Evolutionary conservation across 2,888 invertebrate genomes (phyloP), one percentile per base, ranked within the genome.

Genomic region (Lysandra bellargus): DNA sequence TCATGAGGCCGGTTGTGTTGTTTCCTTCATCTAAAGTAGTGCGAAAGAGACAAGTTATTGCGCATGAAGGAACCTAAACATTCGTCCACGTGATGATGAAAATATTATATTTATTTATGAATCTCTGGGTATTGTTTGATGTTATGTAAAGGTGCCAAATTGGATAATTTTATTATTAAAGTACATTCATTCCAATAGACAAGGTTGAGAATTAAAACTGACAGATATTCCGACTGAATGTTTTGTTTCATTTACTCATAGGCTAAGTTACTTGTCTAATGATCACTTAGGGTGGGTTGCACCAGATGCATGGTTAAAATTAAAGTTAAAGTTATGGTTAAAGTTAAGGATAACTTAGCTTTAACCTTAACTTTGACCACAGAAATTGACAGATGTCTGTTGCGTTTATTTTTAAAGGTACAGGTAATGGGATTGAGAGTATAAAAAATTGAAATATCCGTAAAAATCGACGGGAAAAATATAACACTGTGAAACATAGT

Each of bases 151-250:
- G 84, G 92, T 94, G 94, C 94, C 93, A 94, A 94, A 92, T 88
- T 89, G 85, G 86, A 86, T 87, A 86, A 85, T 84, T 88, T 57
- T 76, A 76, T 86, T 85, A 83, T 84, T 84, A 84, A 85, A 84
- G 85, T 85, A 85, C 85, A 85, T 87, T 88, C 89, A 94, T 94
- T 94, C 94, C 94, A 92, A 89, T 89, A 89, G 87, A 87, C 85
- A 87, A 88, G 85, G 84, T 87, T 87, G 88, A 87, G 88, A 88
- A 90, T 86, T 88, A 85, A 83, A 85, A 87, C 86, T 89, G 85
- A 93, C 90, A 79, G 61, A 74, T 89, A 90, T 92, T 92, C 93
- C 90, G 93, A 93, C 94, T 93, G 93, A 93, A 88, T 88, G 87
- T 86, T 84, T 86, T 85, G 84, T 82, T 82, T 81, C 74, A 80